A percentile compares a stretch with the other conserved stretches of the same genome.
Conservation (phyloP, 2,797 vertebrate species). For the Euphonia xanthogaster region DNA sequence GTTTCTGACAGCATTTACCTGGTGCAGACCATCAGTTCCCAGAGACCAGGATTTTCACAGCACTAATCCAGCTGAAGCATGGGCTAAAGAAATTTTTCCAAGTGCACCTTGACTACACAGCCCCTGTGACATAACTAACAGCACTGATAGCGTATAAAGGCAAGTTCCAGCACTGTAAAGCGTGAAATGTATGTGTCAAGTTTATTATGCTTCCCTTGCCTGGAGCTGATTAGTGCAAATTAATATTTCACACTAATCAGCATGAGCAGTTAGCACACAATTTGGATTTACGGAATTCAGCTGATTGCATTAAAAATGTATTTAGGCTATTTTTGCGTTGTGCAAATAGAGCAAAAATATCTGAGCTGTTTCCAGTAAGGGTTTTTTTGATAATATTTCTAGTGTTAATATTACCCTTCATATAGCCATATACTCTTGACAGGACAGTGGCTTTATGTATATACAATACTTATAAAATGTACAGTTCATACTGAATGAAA, state of each 20-base stretch:
- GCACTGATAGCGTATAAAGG: background rate
- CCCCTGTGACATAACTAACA: background rate
- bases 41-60: background rate
- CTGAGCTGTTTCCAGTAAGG: background rate
- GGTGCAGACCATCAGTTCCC: constrained; percentile 6
- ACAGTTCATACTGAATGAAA: background rate
- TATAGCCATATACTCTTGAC: background rate
- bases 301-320: constrained; percentile 72
- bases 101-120: background rate
- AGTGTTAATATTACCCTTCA: background rate
- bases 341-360: constrained; percentile 56
- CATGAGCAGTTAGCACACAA: constrained; percentile 66
- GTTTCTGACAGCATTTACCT: background rate
- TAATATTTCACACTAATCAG: constrained; percentile 73
- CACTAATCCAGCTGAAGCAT: background rate
- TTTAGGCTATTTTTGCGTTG: constrained; percentile 67
- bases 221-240: constrained; percentile 69
- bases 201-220: constrained; percentile 67
- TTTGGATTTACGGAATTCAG: constrained; percentile 64
- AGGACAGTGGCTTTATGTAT: background rate
- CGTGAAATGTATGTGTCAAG: constrained; percentile 66
- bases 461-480: background rate
- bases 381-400: background rate
- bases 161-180: constrained; percentile 46
- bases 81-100: background rate